Conservation (phyloP, 2,888 invertebrate genomes). For the Chorisops tibialis region DNA sequence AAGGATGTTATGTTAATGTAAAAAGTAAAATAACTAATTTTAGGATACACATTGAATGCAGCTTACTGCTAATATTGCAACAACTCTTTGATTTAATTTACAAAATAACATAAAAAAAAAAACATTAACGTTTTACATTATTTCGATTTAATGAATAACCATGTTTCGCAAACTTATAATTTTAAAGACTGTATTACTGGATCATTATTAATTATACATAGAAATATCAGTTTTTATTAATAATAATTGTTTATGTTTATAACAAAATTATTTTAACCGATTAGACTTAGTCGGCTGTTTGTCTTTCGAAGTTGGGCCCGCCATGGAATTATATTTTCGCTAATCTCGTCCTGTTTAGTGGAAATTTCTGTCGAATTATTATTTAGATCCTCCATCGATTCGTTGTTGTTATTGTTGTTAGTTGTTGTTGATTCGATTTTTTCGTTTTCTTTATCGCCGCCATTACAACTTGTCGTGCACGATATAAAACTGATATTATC, state of each 20-base stretch:
- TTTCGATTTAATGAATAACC: too few species aligned
- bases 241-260: conserved; percentile 6
- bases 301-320: conserved; percentile 84
- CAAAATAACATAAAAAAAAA: too few species aligned
- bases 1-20: too few species aligned
- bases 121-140: neutral
- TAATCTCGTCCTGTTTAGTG: conserved; percentile 57
- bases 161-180: neutral
- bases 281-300: conserved; percentile 80
- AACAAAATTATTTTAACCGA: conserved; percentile 55
- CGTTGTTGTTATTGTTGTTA: conserved; percentile 35
- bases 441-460: conserved; percentile 39
- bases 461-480: conserved; percentile 42
- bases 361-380: conserved; percentile 38
- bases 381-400: conserved; percentile 33
- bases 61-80: conserved; percentile 22
- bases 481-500: conserved; percentile 58
- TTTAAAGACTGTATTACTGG: neutral
- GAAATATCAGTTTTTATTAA: neutral
- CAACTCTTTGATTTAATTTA: conserved; percentile 1
- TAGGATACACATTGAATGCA: neutral
- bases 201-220: neutral
- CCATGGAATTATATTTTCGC: conserved; percentile 80
- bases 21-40: neutral
- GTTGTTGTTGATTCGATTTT: conserved; percentile 37